These are phyloP conservation scores for Rhadina sibilatrix DNA, from an alignment of 2,113 vertebrate species.

Conservation along the genomic window DNA sequence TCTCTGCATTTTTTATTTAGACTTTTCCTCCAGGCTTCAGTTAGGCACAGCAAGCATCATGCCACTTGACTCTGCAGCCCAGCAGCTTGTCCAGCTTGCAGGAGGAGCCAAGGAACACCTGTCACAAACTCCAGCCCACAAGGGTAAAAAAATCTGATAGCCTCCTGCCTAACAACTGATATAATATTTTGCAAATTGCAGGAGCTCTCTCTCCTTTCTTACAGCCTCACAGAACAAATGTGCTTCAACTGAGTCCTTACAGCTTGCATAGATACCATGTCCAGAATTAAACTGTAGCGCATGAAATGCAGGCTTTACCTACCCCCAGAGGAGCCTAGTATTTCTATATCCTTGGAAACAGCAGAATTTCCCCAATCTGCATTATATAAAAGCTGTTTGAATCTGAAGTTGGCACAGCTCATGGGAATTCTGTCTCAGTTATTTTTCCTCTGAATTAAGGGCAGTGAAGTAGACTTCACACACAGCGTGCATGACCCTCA, in stretches of 20 bases:
- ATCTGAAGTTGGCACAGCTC: background rate
- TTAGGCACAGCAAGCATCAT: background rate
- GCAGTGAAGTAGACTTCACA: background rate
- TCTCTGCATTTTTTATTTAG: background rate
- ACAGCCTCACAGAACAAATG: background rate
- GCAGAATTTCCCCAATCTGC: background rate
- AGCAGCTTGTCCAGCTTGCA: background rate
- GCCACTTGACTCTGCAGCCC: background rate
- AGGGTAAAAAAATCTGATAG: background rate
- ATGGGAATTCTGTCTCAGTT: background rate
- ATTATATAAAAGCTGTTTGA: background rate
- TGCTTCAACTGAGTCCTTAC: background rate
- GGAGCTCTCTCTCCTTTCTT: background rate
- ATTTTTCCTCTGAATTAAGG: background rate
- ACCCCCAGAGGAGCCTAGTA: background rate
- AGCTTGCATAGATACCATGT: background rate
- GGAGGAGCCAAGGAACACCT: background rate
- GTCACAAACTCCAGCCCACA: accelerated
- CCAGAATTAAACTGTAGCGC: background rate
- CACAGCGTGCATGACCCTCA: accelerated
- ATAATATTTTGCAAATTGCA: background rate
- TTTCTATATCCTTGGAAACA: background rate
- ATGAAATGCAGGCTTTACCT: background rate
- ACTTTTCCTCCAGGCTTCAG: background rate
- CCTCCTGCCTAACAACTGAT: background rate